Base-by-base conservation (phyloP, 2,888 invertebrate genomes). In the Chymomyza caudatula region DNA sequence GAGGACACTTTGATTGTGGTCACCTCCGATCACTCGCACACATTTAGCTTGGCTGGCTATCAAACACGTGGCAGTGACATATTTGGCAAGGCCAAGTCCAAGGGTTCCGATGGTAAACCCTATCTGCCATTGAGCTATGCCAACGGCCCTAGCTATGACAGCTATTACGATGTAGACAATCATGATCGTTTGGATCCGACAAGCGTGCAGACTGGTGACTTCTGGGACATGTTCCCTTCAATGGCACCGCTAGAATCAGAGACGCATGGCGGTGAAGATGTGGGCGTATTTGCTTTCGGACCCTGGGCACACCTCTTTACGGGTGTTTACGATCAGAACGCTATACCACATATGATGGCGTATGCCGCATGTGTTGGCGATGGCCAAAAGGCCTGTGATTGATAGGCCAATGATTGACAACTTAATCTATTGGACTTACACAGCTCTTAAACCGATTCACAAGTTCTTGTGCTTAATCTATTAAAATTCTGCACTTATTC, bases 301-400 rank as follows among this genome's bases (percentile, higher is more conserved):
- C 96, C 95, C 0, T 94, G 94, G 94, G 91, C 95, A 0, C 96
- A 96, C 86, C 91, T 97, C 0, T 95, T 97, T 86, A 93, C 94
- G 0, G 96, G 96, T 0, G 93, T 93, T 60, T 94, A 94, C 77
- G 96, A 97, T 79, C 95, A 97, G 89, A 94, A 94, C 87, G 93
- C 92, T 78, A 93, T 97, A 61, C 95, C 96, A 0, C 95, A 96
- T 80, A 93, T 94, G 6, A 92, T 95, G 82, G 94, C 93, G 0
- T 96, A 92, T 82, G 95, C 95, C 0, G 91, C 94, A 0, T 95
- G 95, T 73, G 93, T 96, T 1, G 96, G 96, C 0, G 89, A 92
- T 0, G 94, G 93, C 0, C 74, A 91, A 0, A 92, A 91, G 11
- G 89, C 87, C 0, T 90, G 90, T 55, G 74, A 79, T 66, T 69